These are phyloP conservation scores for Campylomormyrus numenius DNA, from an alignment of 2,113 vertebrate species.

Conservation along the genomic window DNA sequence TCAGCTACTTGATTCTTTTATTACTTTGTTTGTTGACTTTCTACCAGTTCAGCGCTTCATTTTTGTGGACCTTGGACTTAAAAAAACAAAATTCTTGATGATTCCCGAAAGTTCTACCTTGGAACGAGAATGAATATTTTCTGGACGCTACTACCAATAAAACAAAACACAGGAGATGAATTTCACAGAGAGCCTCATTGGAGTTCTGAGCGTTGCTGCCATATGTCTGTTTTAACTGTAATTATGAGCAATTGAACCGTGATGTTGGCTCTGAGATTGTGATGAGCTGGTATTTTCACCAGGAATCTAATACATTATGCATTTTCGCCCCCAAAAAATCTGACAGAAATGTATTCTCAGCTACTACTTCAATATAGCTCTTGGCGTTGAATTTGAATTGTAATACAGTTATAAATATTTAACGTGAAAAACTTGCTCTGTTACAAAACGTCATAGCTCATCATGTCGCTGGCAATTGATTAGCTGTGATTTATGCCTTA, in stretches of 20 bases:
- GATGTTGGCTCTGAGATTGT: conserved; percentile 43
- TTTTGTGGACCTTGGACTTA: conserved; percentile 17
- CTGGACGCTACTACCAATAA: conserved; percentile 42
- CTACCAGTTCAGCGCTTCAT: neutral
- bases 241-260: conserved; percentile 53
- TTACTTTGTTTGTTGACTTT: conserved; percentile 7
- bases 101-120: conserved; percentile 25
- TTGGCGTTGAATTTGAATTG: conserved; percentile 19
- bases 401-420: conserved; percentile 58
- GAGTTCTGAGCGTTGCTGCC: conserved; percentile 37
- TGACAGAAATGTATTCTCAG: neutral
- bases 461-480: conserved; percentile 36
- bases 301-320: conserved; percentile 43
- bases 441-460: conserved; percentile 47
- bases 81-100: neutral
- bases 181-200: conserved; percentile 39
- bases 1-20: neutral
- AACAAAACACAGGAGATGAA: conserved; percentile 35
- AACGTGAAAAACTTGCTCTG: conserved; percentile 28
- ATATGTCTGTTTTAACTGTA: conserved; percentile 48
- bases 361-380: conserved; percentile 25
- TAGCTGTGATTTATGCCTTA: neutral
- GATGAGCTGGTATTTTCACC: conserved; percentile 48
- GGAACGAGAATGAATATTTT: conserved; percentile 43
- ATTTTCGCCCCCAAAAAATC: conserved; percentile 46